Conservation (phyloP, 2,797 vertebrate species). For the Eidolon dupreanum region DNA sequence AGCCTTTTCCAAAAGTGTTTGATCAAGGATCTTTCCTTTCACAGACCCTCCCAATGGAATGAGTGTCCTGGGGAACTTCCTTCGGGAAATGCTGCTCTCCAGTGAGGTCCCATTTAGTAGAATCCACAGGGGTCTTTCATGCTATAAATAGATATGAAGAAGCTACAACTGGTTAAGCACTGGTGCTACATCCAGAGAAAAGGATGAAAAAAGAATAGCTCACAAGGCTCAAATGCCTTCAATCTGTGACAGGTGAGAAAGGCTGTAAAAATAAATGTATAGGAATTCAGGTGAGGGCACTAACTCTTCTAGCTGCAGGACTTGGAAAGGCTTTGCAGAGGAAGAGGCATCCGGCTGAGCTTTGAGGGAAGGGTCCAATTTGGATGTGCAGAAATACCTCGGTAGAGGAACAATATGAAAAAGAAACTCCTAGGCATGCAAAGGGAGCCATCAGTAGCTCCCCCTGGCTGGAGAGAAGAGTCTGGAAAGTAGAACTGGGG, state of each 20-base stretch:
- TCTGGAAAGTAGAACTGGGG: neutral
- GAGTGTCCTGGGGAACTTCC: neutral
- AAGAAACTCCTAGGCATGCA: neutral
- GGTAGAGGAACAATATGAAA: accelerated
- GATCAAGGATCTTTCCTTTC: neutral
- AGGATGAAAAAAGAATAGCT: neutral
- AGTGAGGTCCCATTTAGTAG: neutral
- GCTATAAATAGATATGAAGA: neutral
- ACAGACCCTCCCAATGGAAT: neutral
- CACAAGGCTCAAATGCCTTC: neutral
- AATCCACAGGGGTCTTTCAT: neutral
- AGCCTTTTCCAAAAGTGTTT: neutral
- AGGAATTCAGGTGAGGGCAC: neutral
- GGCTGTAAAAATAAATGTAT: neutral
- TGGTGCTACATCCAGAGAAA: neutral
- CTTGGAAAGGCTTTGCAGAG: neutral
- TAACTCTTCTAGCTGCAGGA: neutral
- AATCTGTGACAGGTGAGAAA: neutral
- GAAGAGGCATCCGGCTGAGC: neutral
- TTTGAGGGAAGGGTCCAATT: neutral
- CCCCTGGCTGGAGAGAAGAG: neutral
- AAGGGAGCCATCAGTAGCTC: neutral
- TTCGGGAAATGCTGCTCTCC: neutral
- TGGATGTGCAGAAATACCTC: neutral
- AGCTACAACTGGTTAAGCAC: neutral